A percentile compares a stretch with the other conserved stretches of the same genome.
phyloP scores from a whole-genome alignment of 1,140 invertebrate species.

The Tribolium castaneum region DNA sequence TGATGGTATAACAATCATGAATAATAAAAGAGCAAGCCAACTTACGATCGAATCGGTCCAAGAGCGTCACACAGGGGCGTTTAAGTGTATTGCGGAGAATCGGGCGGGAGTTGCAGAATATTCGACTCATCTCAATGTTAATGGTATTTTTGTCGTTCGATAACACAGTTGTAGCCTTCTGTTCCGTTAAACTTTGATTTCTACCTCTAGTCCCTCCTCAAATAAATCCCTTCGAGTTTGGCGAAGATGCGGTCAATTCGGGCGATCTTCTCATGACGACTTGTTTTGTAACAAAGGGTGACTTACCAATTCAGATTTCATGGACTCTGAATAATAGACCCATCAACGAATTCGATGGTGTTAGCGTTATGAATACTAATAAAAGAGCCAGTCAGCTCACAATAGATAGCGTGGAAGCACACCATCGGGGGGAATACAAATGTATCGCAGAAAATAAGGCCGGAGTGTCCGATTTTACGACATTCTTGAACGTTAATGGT shows the following conservation, averaged over 20 bases:
- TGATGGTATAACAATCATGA: constrained; percentile 64
- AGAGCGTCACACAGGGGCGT: constrained; percentile 71
- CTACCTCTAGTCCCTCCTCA: constrained; percentile 64
- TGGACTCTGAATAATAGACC: constrained; percentile 74
- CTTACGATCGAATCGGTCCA: constrained; percentile 71
- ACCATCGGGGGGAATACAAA: constrained; percentile 70
- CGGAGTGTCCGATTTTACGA: constrained; percentile 64
- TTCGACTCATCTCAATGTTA: constrained; percentile 71
- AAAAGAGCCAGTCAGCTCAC: constrained; percentile 70
- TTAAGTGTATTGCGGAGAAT: constrained; percentile 73
- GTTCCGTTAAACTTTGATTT: no score
- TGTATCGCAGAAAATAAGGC: constrained; percentile 70
- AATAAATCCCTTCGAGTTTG: constrained; percentile 67
- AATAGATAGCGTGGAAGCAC: constrained; percentile 68
- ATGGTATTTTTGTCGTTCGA: constrained; percentile 65
- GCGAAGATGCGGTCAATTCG: constrained; percentile 74
- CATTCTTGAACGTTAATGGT: constrained; percentile 72
- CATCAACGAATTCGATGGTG: constrained; percentile 59
- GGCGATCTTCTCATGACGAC: constrained; percentile 77
- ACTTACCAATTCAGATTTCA: constrained; percentile 77
- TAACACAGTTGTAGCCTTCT: no score
- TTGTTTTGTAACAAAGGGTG: constrained; percentile 81
- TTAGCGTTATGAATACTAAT: constrained; percentile 64
- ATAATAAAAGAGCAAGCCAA: constrained; percentile 68
- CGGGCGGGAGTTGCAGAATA: constrained; percentile 70